Percentiles rank a stretch among this genome's conserved stretches.
Conservation (phyloP, 2,113 vertebrate species). For the Macquaria ambigua region DNA sequence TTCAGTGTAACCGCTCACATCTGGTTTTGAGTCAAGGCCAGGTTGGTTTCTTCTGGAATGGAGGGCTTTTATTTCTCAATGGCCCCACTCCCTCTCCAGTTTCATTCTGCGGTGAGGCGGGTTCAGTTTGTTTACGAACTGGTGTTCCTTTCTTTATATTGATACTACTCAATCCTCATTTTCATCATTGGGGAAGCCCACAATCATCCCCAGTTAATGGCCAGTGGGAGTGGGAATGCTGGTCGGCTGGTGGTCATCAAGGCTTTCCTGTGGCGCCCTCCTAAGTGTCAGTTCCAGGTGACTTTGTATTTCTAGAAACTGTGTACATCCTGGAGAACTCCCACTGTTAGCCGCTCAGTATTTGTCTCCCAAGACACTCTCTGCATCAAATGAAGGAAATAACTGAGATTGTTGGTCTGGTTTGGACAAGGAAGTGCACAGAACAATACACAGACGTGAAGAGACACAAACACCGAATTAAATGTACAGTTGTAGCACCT, state of each 20-base stretch:
- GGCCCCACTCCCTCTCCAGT: slow-evolving; percentile 77
- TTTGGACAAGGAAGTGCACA: slow-evolving; percentile 6
- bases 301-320: slow-evolving; percentile 46
- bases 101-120: slow-evolving; percentile 72
- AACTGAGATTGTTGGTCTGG: slow-evolving; percentile 22
- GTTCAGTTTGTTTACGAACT: slow-evolving; percentile 72
- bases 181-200: slow-evolving; percentile 53
- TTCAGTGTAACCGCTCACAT: slow-evolving; percentile 78
- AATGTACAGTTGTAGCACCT: not conserved
- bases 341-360: not conserved
- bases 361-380: slow-evolving; percentile 18
- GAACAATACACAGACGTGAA: not conserved
- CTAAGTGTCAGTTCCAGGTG: slow-evolving; percentile 55
- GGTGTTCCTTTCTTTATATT: slow-evolving; percentile 66
- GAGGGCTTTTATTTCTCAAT: slow-evolving; percentile 81
- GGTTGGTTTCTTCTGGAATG: slow-evolving; percentile 82
- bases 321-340: slow-evolving; percentile 17
- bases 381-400: slow-evolving; percentile 42
- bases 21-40: slow-evolving; percentile 85
- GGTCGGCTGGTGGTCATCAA: slow-evolving; percentile 54
- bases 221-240: slow-evolving; percentile 31
- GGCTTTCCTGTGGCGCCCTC: slow-evolving; percentile 57
- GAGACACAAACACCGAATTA: not conserved
- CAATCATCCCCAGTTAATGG: slow-evolving; percentile 55
- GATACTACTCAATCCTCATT: slow-evolving; percentile 58